Evolutionary conservation across 2,888 invertebrate species (phyloP), one percentile per base, ranked within the genome.

Genomic region (Teleogryllus oceanicus): DNA sequence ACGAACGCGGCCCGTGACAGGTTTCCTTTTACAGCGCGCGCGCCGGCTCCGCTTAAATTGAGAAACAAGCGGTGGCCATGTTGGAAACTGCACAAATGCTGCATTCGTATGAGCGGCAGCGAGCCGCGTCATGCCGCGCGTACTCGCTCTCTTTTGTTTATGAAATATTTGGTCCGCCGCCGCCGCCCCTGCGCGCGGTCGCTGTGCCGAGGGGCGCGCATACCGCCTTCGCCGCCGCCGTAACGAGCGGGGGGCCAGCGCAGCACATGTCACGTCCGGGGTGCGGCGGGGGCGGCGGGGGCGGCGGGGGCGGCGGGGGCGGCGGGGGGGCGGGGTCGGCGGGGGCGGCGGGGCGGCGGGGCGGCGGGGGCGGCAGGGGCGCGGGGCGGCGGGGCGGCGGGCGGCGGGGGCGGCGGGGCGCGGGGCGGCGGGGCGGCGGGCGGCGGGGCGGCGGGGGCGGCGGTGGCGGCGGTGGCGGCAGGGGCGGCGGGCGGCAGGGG

Each of bases 21-120:
- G 62, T 62, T 62, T 62, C 62, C 62, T 62, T 62, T 18, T 62
- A 62, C 62, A 62, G 62, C 62, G 62, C n/a, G 62, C 62, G 62
- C 62, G 62, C 62, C 62, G 62, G n/a, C 62, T 62, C 8, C 62
- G 62, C 13, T 62, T 62, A 62, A 62, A 62, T 62, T 62, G 62
- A 13, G 62, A 62, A 62, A 62, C 62, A 62, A 62, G 62, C 62
- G 62, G 62, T 62, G 62, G 62, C 62, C 62, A 13, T 62, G 62
- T 62, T 62, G 62, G 62, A 62, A 62, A 62, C 16, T 62, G 62
- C 62, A 62, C 37, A 37, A 37, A 37, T 37, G 62, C 62, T 18
- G 62, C 62, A n/a, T 62, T 62, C 62, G 62, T 13, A 18, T 18
- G 62, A n/a, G n/a, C 62, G 62, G 62, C 62, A 8, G 4, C n/a